phyloP scores from a whole-genome alignment of 2,888 invertebrate genomes.

The Frankliniella intonsa region DNA sequence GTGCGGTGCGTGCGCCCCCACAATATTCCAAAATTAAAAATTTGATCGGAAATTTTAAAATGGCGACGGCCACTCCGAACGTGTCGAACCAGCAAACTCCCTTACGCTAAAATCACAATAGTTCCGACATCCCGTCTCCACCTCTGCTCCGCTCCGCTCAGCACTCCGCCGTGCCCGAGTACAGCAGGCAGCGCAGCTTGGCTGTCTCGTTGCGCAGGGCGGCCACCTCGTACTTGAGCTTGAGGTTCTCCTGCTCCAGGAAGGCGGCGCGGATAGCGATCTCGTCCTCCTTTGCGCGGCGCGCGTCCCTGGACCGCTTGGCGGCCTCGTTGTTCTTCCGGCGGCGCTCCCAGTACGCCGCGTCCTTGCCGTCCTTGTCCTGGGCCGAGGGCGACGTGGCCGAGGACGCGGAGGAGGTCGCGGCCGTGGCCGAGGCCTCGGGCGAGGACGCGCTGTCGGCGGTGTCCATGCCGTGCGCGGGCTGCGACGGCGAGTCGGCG shows the following conservation, averaged over 20 bases:
- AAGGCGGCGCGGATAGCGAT: conserved; percentile 83
- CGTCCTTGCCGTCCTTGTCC: conserved; percentile 55
- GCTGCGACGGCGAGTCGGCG: conserved; percentile 37
- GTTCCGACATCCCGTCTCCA: neutral
- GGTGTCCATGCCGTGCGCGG: conserved; percentile 39
- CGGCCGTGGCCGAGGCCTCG: conserved; percentile 38
- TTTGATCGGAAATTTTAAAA: neutral
- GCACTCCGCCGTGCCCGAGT: conserved; percentile 35
- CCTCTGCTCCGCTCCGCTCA: neutral
- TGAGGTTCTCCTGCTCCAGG: conserved; percentile 81
- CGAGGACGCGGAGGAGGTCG: conserved; percentile 32
- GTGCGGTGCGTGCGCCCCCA: too few species aligned
- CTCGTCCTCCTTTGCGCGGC: conserved; percentile 86
- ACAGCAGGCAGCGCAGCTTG: conserved; percentile 53
- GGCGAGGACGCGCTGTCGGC: conserved; percentile 34
- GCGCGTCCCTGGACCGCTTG: conserved; percentile 84
- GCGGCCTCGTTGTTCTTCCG: conserved; percentile 93
- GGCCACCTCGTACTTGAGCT: conserved; percentile 65
- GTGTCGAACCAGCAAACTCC: neutral
- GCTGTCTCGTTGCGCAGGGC: conserved; percentile 60
- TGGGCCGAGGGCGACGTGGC: conserved; percentile 41
- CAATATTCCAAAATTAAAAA: too few species aligned
- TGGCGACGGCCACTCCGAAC: neutral
- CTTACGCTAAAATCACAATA: neutral
- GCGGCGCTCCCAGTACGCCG: conserved; percentile 80